Conservation (phyloP, 2,797 vertebrate genomes). For the Sebastolobus alascanus region DNA sequence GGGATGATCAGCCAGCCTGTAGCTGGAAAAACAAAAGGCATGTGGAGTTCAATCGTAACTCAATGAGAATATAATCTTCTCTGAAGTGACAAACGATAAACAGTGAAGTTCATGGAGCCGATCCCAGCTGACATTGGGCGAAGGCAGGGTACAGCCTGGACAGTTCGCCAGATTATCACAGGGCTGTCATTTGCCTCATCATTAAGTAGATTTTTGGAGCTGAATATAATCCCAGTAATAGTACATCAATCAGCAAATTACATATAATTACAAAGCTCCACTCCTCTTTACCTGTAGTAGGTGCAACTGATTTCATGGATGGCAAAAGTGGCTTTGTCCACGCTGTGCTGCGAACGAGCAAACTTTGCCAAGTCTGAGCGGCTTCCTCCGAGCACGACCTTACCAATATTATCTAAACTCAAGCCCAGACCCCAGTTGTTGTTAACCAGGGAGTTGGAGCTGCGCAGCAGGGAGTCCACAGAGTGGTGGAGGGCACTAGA, state of each 20-base stretch:
- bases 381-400: slow-evolving; percentile 82
- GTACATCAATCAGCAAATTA: background rate
- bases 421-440: slow-evolving; percentile 85
- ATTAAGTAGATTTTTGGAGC: background rate
- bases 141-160: too few relatives aligned
- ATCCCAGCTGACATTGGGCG: too few relatives aligned
- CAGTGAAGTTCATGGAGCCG: too few relatives aligned
- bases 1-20: slow-evolving; percentile 83
- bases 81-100: background rate
- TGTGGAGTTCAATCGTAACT: slow-evolving; percentile 16
- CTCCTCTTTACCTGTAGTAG: slow-evolving; percentile 82
- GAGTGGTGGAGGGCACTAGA: slow-evolving; percentile 87
- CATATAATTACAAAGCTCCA: background rate
- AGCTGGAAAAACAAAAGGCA: slow-evolving; percentile 81
- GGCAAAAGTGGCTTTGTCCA: slow-evolving; percentile 87
- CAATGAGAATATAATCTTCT: background rate
- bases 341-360: slow-evolving; percentile 81
- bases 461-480: slow-evolving; percentile 84
- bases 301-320: slow-evolving; percentile 86
- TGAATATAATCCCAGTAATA: background rate
- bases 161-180: too few relatives aligned
- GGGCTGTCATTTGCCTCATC: background rate
- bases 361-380: slow-evolving; percentile 86
- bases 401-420: slow-evolving; percentile 76
- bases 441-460: slow-evolving; percentile 82